A percentile compares a stretch with the other conserved stretches of the same genome.
These are phyloP conservation scores for Mimumesa dahlbomi DNA, from an alignment of 2,888 invertebrate species.

Conservation along the genomic window DNA sequence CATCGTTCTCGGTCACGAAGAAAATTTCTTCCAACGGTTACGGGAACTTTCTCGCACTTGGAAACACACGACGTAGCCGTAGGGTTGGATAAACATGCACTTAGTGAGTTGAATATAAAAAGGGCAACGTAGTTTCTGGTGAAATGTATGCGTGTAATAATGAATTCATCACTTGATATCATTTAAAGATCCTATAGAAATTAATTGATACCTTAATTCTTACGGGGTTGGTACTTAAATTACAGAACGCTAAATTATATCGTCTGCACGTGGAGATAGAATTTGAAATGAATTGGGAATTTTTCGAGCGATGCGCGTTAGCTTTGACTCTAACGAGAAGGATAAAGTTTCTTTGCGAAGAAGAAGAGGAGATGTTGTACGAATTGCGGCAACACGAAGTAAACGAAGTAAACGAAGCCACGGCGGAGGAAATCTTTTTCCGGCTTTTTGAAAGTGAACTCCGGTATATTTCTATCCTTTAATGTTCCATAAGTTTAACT, in stretches of 20 bases:
- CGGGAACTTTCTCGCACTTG: slow-evolving; percentile 30
- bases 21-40: background rate
- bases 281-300: too few relatives aligned
- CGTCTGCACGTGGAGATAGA: background rate
- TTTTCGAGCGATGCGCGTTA: too few relatives aligned
- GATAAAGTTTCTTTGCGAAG: background rate
- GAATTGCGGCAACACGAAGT: too few relatives aligned
- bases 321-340: background rate
- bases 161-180: slow-evolving; percentile 3
- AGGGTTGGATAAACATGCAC: slow-evolving; percentile 46
- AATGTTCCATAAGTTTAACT: slow-evolving; percentile 22
- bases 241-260: background rate
- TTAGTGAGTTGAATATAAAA: slow-evolving; percentile 18
- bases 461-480: slow-evolving; percentile 13
- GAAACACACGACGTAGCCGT: slow-evolving; percentile 16
- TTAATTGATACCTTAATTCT: slow-evolving; percentile 1
- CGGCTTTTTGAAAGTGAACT: background rate
- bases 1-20: slow-evolving; percentile 22
- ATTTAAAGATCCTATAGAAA: too few relatives aligned
- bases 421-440: background rate
- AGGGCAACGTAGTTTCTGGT: background rate
- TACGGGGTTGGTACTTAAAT: background rate
- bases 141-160: slow-evolving; percentile 32
- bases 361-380: too few relatives aligned
- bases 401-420: too few relatives aligned